Conservation (phyloP, 2,888 invertebrate species). For the Idaea dimidiata region DNA sequence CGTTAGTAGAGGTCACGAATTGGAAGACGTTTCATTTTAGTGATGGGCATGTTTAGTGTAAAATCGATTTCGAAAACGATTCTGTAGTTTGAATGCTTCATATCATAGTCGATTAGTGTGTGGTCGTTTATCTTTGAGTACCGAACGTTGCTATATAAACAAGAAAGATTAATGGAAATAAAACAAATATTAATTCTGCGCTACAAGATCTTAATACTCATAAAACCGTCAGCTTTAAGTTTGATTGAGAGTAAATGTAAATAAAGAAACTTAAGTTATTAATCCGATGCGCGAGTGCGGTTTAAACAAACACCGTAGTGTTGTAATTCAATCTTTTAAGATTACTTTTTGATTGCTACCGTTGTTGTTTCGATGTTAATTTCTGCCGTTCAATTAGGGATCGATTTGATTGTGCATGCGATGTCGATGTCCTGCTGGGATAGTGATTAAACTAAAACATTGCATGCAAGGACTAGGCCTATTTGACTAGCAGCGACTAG, state of each 20-base stretch:
- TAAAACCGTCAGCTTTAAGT: slow-evolving; percentile 1
- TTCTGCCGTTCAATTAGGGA: slow-evolving; percentile 21
- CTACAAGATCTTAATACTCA: slow-evolving; percentile 1
- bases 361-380: slow-evolving; percentile 12
- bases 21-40: slow-evolving; percentile 7
- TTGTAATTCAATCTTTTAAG: background rate
- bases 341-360: slow-evolving; percentile 7
- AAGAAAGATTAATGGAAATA: background rate
- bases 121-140: background rate
- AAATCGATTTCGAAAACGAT: background rate
- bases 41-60: slow-evolving; percentile 5
- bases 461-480: slow-evolving; percentile 16
- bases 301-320: background rate
- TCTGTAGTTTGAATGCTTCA: background rate
- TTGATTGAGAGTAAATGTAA: background rate
- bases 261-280: background rate
- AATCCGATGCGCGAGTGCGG: background rate
- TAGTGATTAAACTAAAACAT: slow-evolving; percentile 26
- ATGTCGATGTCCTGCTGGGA: slow-evolving; percentile 25
- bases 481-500: slow-evolving; percentile 16
- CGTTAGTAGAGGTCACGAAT: slow-evolving; percentile 35
- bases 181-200: slow-evolving; percentile 3
- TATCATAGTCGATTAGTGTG: slow-evolving; percentile 1
- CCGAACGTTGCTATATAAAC: background rate
- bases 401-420: slow-evolving; percentile 19